Evolutionary conservation across 2,888 invertebrate genomes (phyloP).

Genomic region (Julus scanicus): DNA sequence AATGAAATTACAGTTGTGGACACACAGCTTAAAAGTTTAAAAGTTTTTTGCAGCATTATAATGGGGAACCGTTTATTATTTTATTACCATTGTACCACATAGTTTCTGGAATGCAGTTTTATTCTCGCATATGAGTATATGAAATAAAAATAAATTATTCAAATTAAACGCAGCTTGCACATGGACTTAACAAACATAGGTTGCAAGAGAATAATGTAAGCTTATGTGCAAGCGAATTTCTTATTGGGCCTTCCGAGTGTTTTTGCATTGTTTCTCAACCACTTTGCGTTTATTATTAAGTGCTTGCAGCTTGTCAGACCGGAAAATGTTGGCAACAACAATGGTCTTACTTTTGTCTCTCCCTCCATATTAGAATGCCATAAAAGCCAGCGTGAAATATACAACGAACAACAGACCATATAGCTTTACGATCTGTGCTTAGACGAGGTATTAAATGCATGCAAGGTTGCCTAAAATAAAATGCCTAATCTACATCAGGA

Average conservation of each 20-base stretch:
- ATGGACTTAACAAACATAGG: background rate
- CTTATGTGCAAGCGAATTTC: background rate
- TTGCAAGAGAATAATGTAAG: background rate
- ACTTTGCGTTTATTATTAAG: slow-evolving; percentile 6
- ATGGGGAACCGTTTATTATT: too few relatives aligned
- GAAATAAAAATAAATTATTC: background rate
- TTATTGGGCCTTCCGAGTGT: background rate
- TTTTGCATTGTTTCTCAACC: slow-evolving; percentile 16
- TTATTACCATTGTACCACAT: background rate
- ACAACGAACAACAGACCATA: slow-evolving; percentile 6
- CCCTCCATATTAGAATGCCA: slow-evolving; percentile 29
- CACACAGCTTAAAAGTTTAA: too few relatives aligned
- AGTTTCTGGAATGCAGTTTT: background rate
- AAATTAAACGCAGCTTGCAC: background rate
- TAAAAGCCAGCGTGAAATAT: slow-evolving; percentile 13
- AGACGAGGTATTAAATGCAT: slow-evolving; percentile 42
- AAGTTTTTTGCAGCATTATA: too few relatives aligned
- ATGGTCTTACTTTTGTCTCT: slow-evolving; percentile 22
- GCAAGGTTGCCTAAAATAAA: slow-evolving; percentile 39
- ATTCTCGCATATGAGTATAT: background rate
- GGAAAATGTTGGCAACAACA: slow-evolving; percentile 24
- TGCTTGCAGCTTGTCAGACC: slow-evolving; percentile 16
- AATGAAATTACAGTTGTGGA: too few relatives aligned
- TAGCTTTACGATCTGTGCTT: slow-evolving; percentile 30
- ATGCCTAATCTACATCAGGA: slow-evolving; percentile 50